Base-by-base conservation (phyloP, 2,797 vertebrate species). In the Fistularia commersonii region DNA sequence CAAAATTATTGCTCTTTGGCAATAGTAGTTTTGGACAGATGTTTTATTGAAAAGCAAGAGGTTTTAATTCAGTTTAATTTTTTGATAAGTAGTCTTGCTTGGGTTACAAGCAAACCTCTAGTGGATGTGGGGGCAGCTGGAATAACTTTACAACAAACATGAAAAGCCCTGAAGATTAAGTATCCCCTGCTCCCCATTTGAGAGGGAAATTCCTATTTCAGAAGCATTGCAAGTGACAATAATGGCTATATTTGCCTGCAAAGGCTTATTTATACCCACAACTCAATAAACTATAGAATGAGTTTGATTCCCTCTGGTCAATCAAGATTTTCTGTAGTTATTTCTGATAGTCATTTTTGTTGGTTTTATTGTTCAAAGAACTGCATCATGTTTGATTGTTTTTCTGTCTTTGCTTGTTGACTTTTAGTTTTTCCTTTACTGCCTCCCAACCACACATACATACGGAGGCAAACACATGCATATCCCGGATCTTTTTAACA, bases 1-100 rank as follows among this genome's bases (percentile, higher is more conserved):
- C 66, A 55, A 45, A 73, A 82, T 37, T 69, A 51, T 63, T 69
- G 60, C 70, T 79, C 77, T 66, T 59, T 34, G 32, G 79, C 54
- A 55, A 64, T 55, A 65, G 56, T 43, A 67, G 77, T 79, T 64
- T 81, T 41, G 23, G 63, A 57, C 70, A 76, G 69, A 84, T 84
- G 75, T 77, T 81, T 85, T 79, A 86, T 81, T 85, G 71, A 85
- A 80, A 83, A 73, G 65, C 33, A 76, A 54, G 67, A 63, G 68
- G 52, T 77, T 86, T 82, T 81, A 79, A 82, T 84, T 79, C 60
- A 76, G 53, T 72, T 71, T 74, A 61, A 63, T 83, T 83, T 73
- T 84, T 81, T 78, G 54, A 81, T 78, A 71, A 77, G 72, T 76
- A 55, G 69, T 74, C 81, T 69, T 69, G 77, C 66, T 84, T 79